Conservation (phyloP, 1,140 invertebrate species). For the Schlechtendalia chinensis region DNA sequence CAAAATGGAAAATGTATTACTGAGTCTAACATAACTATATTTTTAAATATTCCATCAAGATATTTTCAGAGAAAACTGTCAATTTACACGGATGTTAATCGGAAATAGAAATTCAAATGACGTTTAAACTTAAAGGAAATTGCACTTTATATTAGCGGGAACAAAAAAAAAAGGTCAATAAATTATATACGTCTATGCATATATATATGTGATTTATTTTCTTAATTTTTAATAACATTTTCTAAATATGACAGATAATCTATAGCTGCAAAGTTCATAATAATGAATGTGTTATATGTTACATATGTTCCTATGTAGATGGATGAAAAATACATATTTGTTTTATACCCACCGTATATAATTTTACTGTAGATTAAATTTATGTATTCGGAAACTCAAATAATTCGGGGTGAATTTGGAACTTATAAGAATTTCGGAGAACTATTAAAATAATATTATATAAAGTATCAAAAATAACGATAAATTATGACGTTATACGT, state of each 20-base stretch:
- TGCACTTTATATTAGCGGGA: background rate
- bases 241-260: background rate
- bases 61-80: background rate
- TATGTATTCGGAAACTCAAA: too few species aligned
- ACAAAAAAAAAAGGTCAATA: background rate
- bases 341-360: too few species aligned
- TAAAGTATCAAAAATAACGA: too few species aligned
- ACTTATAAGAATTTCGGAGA: too few species aligned
- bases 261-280: too few species aligned
- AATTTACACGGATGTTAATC: constrained; percentile 12
- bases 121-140: constrained; percentile 19
- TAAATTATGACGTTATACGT: too few species aligned
- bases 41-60: background rate
- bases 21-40: background rate
- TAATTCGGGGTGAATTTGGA: too few species aligned
- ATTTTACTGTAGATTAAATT: too few species aligned
- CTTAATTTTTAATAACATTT: background rate
- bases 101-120: constrained; percentile 35
- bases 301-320: too few species aligned
- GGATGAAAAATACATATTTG: too few species aligned
- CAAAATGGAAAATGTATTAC: background rate
- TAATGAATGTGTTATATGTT: too few species aligned
- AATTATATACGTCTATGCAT: background rate
- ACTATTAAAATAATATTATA: too few species aligned
- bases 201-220: background rate